Evolutionary conservation across 2,888 invertebrate genomes (phyloP).

Genomic region (Linnaemya vulpina): DNA sequence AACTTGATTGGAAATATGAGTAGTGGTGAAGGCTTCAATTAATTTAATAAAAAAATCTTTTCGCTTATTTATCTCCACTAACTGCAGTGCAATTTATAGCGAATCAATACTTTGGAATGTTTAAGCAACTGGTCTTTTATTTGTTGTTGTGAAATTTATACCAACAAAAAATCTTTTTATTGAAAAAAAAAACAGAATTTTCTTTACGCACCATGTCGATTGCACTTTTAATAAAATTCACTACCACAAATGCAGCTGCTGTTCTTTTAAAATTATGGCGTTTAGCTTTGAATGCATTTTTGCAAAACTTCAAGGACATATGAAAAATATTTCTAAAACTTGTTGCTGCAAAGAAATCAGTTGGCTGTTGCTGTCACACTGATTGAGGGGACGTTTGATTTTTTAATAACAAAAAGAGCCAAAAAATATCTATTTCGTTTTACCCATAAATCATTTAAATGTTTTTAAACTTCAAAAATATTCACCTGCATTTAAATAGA

Average conservation of each 20-base stretch:
- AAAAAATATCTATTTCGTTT: neutral
- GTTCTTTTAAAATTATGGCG: neutral
- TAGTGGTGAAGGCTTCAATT: no score
- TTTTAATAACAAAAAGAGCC: neutral
- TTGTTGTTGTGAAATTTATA: neutral
- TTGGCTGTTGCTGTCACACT: neutral
- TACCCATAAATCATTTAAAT: neutral
- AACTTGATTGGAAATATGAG: no score
- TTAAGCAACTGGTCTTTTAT: neutral
- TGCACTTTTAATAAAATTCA: neutral
- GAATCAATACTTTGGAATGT: neutral
- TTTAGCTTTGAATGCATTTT: neutral
- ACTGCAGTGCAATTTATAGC: neutral
- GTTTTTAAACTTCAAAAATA: slow-evolving; percentile 23
- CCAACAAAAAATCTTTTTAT: neutral
- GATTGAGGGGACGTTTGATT: neutral
- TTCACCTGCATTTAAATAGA: slow-evolving; percentile 59
- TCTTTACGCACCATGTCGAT: neutral
- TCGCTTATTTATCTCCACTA: neutral
- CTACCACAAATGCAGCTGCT: neutral
- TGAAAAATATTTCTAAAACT: slow-evolving; percentile 13
- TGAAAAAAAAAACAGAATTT: neutral
- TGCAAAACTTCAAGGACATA: slow-evolving; percentile 27
- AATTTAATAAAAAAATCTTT: no score
- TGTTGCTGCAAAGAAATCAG: neutral